Evolutionary conservation across 2,797 vertebrate species (phyloP), one percentile per base, ranked within the genome.

Genomic region (Thamnophis elegans): DNA sequence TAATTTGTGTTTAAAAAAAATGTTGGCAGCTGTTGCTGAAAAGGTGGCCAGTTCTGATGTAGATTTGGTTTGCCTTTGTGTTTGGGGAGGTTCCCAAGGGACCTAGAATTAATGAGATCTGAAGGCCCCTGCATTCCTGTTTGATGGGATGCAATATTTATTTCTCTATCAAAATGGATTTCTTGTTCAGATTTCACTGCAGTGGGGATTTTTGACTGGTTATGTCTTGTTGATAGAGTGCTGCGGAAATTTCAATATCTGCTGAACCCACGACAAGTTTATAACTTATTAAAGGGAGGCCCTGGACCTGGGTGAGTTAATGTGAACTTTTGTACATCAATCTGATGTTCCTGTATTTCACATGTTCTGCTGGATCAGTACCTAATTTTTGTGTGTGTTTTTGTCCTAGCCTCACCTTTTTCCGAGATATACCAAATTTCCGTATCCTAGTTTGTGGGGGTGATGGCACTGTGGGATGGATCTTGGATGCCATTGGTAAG

Each of bases 391-490:
- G 4, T 89, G 36, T 65, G 92, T 5, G 32, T 65, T 65, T 88
- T n/a, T 94, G 92, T 42, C 94, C 91, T 97, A 99, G 99, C 91
- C 97, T 99, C 1, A 98, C 97, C 93, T 98, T 99, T 95, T 99
- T 99, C 97, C 98, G 96, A 92, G 98, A 98, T 32, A 96, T 99
- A 89, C 97, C 94, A 5, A 92, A 98, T 36, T 98, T 97, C 96
- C 98, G 98, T 86, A 97, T 99, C 95, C 96, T 99, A 97, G 99
- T 98, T 56, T 99, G 99, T 65, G 99, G 99, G 1, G 99, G 99
- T 47, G 99, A 99, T 0, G 99, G 99, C 93, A 99, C 99, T 0
- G 99, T 99, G 5, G 99, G 99, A 54, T 99, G 99, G 99, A 98
- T 99, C 94, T 97, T 99, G 90, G 99, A 99, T 87, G 98, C 98